Conservation (phyloP, 2,888 invertebrate species). For the Troides oblongomaculatus region DNA sequence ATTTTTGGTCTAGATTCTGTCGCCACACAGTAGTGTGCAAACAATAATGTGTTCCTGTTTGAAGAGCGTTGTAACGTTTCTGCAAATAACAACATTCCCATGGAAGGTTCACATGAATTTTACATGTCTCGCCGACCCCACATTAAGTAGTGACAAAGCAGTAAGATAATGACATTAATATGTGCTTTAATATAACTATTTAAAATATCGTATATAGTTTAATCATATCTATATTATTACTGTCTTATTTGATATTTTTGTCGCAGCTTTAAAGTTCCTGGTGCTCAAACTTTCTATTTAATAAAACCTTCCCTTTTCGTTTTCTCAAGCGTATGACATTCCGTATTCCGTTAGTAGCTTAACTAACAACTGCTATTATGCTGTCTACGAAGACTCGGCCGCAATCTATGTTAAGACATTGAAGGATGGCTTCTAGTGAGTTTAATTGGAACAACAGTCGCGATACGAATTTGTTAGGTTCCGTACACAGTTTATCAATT, state of each 20-base stretch:
- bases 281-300: too few relatives aligned
- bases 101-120: too few relatives aligned
- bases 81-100: too few relatives aligned
- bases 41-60: too few relatives aligned
- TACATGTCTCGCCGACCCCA: too few relatives aligned
- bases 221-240: not conserved
- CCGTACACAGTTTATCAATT: constrained; percentile 63
- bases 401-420: constrained; percentile 29
- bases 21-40: too few relatives aligned
- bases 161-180: not conserved
- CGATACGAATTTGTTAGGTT: constrained; percentile 47
- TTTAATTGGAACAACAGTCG: constrained; percentile 61
- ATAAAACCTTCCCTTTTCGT: constrained; percentile 37
- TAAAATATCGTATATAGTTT: not conserved
- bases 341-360: constrained; percentile 3
- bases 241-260: not conserved
- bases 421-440: constrained; percentile 50
- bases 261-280: not conserved
- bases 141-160: too few relatives aligned
- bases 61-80: too few relatives aligned
- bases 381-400: constrained; percentile 10
- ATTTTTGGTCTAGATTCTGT: too few relatives aligned
- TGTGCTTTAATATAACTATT: not conserved
- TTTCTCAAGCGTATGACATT: constrained; percentile 13
- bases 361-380: constrained; percentile 18